These are phyloP conservation scores for Choloepus didactylus DNA, from an alignment of 2,797 vertebrate species.

Conservation along the genomic window DNA sequence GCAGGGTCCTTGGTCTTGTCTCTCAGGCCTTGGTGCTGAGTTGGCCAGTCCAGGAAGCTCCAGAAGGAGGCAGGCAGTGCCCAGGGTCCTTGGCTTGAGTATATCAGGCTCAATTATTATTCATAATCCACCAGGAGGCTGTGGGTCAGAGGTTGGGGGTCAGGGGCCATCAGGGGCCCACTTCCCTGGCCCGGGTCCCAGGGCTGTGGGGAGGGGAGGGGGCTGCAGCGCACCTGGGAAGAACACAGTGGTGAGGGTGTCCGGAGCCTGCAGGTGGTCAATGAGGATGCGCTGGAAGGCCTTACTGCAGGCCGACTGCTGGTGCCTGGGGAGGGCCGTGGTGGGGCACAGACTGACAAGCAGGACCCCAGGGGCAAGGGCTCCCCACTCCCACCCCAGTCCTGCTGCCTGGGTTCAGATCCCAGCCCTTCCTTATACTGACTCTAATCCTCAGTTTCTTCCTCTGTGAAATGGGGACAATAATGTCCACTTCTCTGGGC, in stretches of 20 bases:
- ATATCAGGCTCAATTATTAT: conserved; percentile 91
- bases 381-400: not conserved
- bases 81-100: conserved; percentile 27
- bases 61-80: conserved; percentile 58
- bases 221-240: conserved; percentile 92
- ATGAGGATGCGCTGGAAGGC: conserved; percentile 94
- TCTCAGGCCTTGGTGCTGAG: conserved; percentile 7
- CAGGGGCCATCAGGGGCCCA: conserved; percentile 10
- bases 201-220: not conserved
- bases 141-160: conserved; percentile 69
- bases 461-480: not conserved
- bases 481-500: not conserved
- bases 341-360: not conserved
- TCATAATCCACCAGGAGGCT: conserved; percentile 99
- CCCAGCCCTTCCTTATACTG: not conserved
- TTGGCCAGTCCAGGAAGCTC: conserved; percentile 61
- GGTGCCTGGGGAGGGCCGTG: conserved; percentile 88
- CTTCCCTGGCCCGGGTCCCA: not conserved
- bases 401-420: not conserved
- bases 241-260: conserved; percentile 95
- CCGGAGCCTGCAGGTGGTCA: conserved; percentile 94
- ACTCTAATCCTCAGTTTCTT: conserved; percentile 34
- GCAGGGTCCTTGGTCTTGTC: not conserved
- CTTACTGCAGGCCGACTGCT: conserved; percentile 94
- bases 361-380: not conserved